Percentiles rank a stretch among this genome's conserved stretches.
Evolutionary conservation across 2,888 invertebrate genomes (phyloP).

Genomic region (Acheta domesticus): DNA sequence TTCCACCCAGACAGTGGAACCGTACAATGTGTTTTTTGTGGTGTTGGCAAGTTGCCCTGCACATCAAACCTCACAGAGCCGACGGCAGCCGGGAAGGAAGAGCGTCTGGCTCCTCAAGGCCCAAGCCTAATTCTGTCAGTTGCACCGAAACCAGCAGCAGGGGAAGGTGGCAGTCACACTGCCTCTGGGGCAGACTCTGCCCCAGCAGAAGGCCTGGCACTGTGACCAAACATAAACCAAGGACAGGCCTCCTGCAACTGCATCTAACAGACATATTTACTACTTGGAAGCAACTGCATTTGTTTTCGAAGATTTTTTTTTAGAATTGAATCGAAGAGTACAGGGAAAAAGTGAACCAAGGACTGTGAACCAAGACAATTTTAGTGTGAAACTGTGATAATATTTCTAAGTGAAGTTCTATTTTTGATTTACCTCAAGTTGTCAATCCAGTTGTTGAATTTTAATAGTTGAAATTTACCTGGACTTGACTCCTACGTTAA

Average conservation of each 20-base stretch:
- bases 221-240: neutral
- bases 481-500: neutral
- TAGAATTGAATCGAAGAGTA: neutral
- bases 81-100: neutral
- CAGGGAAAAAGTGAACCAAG: too few species aligned
- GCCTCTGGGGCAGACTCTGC: neutral
- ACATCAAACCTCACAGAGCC: constrained; percentile 2
- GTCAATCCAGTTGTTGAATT: neutral
- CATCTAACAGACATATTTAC: neutral
- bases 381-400: too few species aligned
- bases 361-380: too few species aligned
- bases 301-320: neutral
- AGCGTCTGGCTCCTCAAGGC: constrained; percentile 9
- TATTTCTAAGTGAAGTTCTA: too few species aligned
- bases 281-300: neutral
- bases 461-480: neutral
- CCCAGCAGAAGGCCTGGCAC: neutral
- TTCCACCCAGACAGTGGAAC: too few species aligned
- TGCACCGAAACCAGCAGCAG: constrained; percentile 8
- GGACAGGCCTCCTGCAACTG: neutral
- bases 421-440: neutral
- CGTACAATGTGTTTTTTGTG: neutral
- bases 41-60: neutral
- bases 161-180: neutral
- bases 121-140: constrained; percentile 11